Conservation (phyloP, 2,113 vertebrate species). For the Trogon melanurus region DNA sequence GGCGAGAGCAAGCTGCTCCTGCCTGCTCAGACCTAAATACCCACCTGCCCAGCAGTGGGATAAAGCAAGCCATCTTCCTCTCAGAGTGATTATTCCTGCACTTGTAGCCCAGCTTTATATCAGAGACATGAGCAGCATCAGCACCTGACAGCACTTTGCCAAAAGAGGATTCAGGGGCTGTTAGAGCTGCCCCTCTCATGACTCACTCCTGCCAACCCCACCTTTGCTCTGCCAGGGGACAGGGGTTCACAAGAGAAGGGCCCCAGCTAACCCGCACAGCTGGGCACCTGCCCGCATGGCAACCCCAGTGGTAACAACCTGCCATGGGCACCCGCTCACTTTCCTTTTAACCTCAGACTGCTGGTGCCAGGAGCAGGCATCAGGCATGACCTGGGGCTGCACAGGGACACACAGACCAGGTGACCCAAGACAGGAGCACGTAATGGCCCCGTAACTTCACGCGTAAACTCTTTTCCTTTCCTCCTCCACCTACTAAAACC, state of each 20-base stretch:
- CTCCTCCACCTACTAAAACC: conserved; percentile 39
- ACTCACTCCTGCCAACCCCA: not conserved
- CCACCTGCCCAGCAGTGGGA: not conserved
- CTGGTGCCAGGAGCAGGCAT: fast-evolving
- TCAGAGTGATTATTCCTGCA: not conserved
- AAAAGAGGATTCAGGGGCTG: not conserved
- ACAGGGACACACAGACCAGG: not conserved
- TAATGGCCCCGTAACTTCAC: not conserved
- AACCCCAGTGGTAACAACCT: not conserved
- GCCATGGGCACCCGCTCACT: fast-evolving
- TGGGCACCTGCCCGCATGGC: not conserved
- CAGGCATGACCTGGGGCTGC: not conserved
- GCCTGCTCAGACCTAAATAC: fast-evolving
- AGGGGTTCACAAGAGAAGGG: not conserved
- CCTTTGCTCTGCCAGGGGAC: not conserved
- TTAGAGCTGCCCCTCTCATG: not conserved
- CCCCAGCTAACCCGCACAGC: not conserved
- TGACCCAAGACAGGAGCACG: not conserved
- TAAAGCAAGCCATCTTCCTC: fast-evolving
- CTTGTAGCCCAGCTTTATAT: not conserved
- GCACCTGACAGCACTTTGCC: not conserved
- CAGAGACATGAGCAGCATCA: not conserved
- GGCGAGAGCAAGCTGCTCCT: fast-evolving
- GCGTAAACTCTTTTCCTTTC: not conserved
- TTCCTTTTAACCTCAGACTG: fast-evolving